These are phyloP conservation scores for Heliconius melpomene DNA, from an alignment of 1,140 invertebrate genomes.

Conservation along the genomic window DNA sequence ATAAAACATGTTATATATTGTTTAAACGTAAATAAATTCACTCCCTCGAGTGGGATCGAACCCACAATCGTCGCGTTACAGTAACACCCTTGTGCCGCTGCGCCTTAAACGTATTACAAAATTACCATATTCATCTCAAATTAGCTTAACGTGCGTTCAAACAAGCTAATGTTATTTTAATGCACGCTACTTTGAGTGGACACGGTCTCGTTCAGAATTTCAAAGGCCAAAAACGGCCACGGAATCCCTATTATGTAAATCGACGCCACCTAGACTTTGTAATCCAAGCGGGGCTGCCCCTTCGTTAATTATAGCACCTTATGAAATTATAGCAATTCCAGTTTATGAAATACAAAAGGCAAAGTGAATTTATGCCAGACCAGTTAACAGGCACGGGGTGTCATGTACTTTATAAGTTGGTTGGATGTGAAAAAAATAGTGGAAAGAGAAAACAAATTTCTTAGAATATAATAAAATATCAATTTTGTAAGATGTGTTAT, in stretches of 20 bases:
- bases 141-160: constrained; percentile 22
- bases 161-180: constrained; percentile 12
- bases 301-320: background rate
- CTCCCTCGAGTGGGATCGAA: no score
- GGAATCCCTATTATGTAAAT: constrained; percentile 80
- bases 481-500: no score
- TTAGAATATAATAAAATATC: background rate
- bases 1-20: no score
- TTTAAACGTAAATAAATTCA: no score
- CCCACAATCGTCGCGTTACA: no score
- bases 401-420: no score
- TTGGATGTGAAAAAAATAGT: background rate
- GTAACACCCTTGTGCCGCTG: no score
- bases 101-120: no score
- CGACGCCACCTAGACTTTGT: constrained; percentile 42
- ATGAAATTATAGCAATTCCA: constrained; percentile 1
- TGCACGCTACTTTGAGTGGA: constrained; percentile 56
- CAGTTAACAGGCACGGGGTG: background rate
- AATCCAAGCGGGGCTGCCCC: background rate
- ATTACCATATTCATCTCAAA: constrained; percentile 6
- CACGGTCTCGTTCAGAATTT: constrained; percentile 60
- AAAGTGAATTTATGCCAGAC: background rate
- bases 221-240: constrained; percentile 73
- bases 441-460: background rate
- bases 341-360: background rate